Conservation (phyloP, 1,140 invertebrate genomes). For the Drosophila grimshawi region DNA sequence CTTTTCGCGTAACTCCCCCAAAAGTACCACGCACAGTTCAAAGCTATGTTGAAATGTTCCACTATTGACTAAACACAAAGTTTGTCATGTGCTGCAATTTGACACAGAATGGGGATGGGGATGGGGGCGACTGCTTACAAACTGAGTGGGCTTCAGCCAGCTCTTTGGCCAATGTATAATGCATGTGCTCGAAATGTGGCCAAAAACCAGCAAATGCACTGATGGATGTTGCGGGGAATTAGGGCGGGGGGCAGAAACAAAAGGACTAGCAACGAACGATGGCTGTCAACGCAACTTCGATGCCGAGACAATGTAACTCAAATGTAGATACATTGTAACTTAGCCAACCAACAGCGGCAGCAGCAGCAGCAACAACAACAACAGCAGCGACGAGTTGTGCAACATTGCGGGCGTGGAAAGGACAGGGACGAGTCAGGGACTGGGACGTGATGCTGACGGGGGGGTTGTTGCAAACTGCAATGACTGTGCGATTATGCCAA, state of each 20-base stretch:
- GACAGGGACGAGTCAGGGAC: neutral
- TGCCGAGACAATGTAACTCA: constrained; percentile 77
- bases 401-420: constrained; percentile 42
- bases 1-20: constrained; percentile 11
- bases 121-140: neutral
- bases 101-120: constrained; percentile 17
- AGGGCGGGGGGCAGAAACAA: neutral
- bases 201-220: constrained; percentile 59
- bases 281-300: constrained; percentile 76
- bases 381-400: constrained; percentile 41
- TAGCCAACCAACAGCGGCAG: constrained; percentile 18
- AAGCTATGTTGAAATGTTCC: constrained; percentile 53
- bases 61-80: constrained; percentile 72
- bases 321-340: constrained; percentile 72
- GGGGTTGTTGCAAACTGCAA: constrained; percentile 51
- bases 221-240: neutral
- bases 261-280: constrained; percentile 34
- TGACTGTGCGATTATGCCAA: constrained; percentile 81
- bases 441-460: neutral
- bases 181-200: constrained; percentile 58
- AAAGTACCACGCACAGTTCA: neutral
- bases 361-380: constrained; percentile 10
- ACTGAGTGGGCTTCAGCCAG: neutral
- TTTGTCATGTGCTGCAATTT: constrained; percentile 67
- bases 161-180: constrained; percentile 58